Evolutionary conservation across 2,113 vertebrate genomes (phyloP), one percentile per base, ranked within the genome.

Genomic region (Psephotus haematonotus): DNA sequence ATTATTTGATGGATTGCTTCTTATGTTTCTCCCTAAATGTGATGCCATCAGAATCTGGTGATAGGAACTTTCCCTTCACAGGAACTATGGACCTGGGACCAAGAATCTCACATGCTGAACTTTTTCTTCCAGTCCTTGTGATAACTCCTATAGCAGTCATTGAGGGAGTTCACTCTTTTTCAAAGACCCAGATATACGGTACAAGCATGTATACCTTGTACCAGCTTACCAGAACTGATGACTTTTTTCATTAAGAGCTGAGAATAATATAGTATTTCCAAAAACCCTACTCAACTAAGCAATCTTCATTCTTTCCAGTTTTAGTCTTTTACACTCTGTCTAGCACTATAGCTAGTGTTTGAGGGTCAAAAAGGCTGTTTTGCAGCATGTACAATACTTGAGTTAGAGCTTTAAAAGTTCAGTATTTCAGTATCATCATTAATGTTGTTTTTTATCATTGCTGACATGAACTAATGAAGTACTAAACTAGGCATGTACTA

Each of bases 381-480:
- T 77, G 17, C 23, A 76, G 10, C 10, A 10, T 7, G 16, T 41
- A 31, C 20, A 46, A 50, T 46, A 59, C 15, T 80, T 46, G 49
- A 63, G 59, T 67, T 85, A 69, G 19, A 88, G 65, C 19, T 59
- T 82, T 46, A 29, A 82, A 90, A 87, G 75, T 82, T 88, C 79
- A 77, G 23, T 1, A 1, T 74, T 93, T 63, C 70, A 90, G 53
- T 39, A 65, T 50, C 84, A 88, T 91, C 84, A 69, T 83, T 93
- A 91, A 94, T 92, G 46, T 28, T 87, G 57, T 0, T n/a, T 91
- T 95, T 94, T 92, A 95, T 97, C 93, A 33, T 70, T 92, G 59
- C 41, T 94, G 95, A 89, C 63, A 88, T 75, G 93, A 94, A 95
- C 82, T 94, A 97, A 96, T 88, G 86, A 97, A 97, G 74, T 74